phyloP scores from a whole-genome alignment of 2,888 invertebrate genomes.

The Chydorus sphaericus region DNA sequence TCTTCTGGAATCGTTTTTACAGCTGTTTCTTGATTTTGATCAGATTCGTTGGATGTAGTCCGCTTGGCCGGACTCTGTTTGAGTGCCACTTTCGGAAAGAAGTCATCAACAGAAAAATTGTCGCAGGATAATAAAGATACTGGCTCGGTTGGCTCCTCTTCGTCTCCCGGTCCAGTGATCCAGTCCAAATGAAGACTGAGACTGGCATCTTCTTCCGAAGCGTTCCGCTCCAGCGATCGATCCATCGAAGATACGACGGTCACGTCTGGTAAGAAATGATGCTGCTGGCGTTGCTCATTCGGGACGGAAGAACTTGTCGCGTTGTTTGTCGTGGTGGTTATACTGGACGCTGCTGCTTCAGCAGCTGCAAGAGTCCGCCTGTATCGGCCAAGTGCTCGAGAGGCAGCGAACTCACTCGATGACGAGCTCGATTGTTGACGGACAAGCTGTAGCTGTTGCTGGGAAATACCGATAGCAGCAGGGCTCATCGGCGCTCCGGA shows the following conservation, averaged over 20 bases:
- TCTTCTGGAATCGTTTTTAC: no score
- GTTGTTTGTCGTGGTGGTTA: constrained; percentile 26
- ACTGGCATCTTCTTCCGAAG: background rate
- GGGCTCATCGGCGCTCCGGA: background rate
- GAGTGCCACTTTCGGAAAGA: constrained; percentile 14
- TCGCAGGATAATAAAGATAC: no score
- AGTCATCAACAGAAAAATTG: background rate
- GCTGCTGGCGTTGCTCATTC: background rate
- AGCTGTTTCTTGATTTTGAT: no score
- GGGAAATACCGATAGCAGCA: background rate
- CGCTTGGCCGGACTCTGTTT: constrained; percentile 11
- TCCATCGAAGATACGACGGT: background rate
- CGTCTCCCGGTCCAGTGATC: background rate
- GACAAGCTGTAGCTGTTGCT: background rate
- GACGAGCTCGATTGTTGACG: background rate
- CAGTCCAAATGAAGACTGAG: background rate
- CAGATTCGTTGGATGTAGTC: no score
- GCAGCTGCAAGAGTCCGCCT: constrained; percentile 28
- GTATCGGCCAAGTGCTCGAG: constrained; percentile 64
- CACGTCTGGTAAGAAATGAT: background rate
- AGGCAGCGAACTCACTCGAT: constrained; percentile 57
- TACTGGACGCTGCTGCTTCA: background rate
- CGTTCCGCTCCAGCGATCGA: background rate
- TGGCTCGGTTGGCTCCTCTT: background rate
- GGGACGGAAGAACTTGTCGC: background rate